Evolutionary conservation across 2,113 vertebrate genomes (phyloP).

Genomic region (Pomatostomus ruficeps): DNA sequence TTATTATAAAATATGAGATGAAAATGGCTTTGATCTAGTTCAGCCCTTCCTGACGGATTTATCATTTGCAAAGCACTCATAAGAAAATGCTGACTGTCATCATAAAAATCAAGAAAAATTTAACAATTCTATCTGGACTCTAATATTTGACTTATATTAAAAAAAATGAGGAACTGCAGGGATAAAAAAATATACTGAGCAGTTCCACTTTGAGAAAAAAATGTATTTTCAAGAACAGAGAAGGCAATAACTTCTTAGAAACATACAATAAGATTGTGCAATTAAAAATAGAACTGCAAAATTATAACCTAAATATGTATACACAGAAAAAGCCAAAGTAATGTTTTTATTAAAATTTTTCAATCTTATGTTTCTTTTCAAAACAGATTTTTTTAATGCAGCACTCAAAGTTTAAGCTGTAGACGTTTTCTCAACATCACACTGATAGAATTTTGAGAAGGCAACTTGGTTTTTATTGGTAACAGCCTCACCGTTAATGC

Average conservation of each 20-base stretch:
- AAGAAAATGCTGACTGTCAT: neutral
- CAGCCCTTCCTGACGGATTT: neutral
- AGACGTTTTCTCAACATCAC: neutral
- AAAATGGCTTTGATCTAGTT: neutral
- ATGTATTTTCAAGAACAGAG: neutral
- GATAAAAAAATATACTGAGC: neutral
- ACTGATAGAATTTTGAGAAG: neutral
- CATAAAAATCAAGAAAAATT: neutral
- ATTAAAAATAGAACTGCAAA: neutral
- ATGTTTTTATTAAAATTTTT: neutral
- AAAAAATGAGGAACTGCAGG: neutral
- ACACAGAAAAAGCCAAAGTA: neutral
- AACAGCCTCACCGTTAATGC: constrained; percentile 78
- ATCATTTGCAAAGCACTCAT: neutral
- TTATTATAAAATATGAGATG: neutral
- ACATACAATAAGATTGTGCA: neutral
- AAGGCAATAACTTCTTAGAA: neutral
- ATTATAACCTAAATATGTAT: neutral
- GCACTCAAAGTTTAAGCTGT: neutral
- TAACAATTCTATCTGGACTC: neutral
- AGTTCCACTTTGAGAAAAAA: neutral
- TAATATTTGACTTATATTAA: neutral
- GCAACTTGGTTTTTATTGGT: neutral
- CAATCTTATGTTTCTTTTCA: neutral
- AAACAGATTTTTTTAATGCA: neutral